Evolutionary conservation across 1,140 invertebrate genomes (phyloP), one percentile per base, ranked within the genome.

Genomic region (Trichomalopsis sarcophagae): DNA sequence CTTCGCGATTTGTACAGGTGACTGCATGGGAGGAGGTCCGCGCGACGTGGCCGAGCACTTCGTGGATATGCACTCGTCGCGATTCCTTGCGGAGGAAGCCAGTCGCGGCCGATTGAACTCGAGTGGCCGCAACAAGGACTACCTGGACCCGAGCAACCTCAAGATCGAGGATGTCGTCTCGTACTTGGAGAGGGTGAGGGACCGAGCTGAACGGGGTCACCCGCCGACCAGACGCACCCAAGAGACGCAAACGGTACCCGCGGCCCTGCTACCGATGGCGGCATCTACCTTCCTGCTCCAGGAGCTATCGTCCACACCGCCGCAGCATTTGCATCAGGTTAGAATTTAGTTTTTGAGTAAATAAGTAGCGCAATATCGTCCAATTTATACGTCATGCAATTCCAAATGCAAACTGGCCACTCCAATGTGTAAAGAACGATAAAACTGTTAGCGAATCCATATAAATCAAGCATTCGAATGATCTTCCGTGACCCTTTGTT

Each of bases 21-120:
- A 97, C 87, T 96, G 96, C 89, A 96, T 97, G 73, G 96, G 96
- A 5, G 96, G 97, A 86, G 94, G 97, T 36, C 96, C 96, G 17
- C 94, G 97, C 14, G 93, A 93, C 82, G 95, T 97, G 5, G 97
- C 96, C 0, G 97, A 97, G 89, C 97, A 97, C 90, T 98, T 97
- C 94, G 94, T 97, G 44, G 97, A 97, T 50, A 95, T 96, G 10
- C 97, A 97, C 91, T 96, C 96, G 21, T 97, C 94, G 93, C 96
- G 91, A 95, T 96, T 93, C 94, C 95, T 81, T 94, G 95, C 84
- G 95, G 97, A 94, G 94, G 80, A 86, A 30, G 33, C 27, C 3
- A 50, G 36, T n/a, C 84, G 84, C 2, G 75, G 79, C n/a, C 47
- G 84, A 21, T 23, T 81, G 10, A 71, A 81, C 30, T 66, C 78